Percentiles rank a stretch among this genome's conserved stretches.
These are phyloP conservation scores for Otis tarda DNA, from an alignment of 2,113 vertebrate genomes.

Conservation along the genomic window DNA sequence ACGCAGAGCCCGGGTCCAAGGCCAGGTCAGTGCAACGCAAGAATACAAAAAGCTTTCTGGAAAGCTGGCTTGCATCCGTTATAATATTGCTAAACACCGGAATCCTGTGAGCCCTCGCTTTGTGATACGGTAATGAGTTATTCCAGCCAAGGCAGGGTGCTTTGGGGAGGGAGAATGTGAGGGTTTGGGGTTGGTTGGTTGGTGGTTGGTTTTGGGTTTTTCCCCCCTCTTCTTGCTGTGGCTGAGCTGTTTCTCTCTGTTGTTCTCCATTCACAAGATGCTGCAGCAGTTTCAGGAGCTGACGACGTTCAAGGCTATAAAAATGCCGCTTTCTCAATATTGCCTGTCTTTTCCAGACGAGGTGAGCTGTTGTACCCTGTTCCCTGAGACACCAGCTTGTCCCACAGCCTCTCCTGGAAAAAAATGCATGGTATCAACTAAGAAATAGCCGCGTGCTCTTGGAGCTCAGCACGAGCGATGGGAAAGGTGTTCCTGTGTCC, in stretches of 20 bases:
- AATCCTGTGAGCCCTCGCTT: slow-evolving; percentile 14
- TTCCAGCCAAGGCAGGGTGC: slow-evolving; percentile 20
- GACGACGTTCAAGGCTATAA: neutral
- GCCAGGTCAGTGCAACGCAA: neutral
- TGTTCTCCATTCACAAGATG: neutral
- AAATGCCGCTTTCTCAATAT: neutral
- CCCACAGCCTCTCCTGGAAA: neutral
- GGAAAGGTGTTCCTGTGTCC: neutral
- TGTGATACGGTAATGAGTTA: slow-evolving; percentile 37
- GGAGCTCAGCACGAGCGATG: accelerated
- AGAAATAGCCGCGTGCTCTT: accelerated
- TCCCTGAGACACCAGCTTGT: neutral
- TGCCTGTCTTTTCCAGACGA: neutral
- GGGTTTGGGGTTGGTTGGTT: neutral
- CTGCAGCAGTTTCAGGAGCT: neutral
- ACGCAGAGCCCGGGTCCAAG: neutral
- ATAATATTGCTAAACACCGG: slow-evolving; percentile 11
- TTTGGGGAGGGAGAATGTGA: neutral
- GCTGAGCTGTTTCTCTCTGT: neutral
- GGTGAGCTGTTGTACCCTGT: neutral
- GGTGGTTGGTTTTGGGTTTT: no score
- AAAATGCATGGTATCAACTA: neutral
- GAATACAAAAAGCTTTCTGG: neutral
- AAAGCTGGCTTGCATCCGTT: neutral
- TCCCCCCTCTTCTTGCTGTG: neutral